Evolutionary conservation across 2,888 invertebrate species (phyloP), one percentile per base, ranked within the genome.

Genomic region (Tachina grossa): DNA sequence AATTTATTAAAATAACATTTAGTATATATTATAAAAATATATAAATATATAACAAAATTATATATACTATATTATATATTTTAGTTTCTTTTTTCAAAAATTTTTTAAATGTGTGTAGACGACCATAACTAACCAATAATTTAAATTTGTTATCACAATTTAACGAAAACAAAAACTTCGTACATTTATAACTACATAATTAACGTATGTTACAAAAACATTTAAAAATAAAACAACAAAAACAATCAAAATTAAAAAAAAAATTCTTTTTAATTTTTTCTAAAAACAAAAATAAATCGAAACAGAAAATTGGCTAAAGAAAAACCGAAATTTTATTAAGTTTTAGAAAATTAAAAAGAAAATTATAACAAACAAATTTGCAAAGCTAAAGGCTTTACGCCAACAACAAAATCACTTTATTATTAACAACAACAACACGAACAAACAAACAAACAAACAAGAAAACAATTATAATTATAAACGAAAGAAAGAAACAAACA

Each of bases 1-100:
- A 81, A 83, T 84, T 83, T 83, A 83, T 79, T 59, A 39, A 82
- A 75, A 69, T 41, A 78, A 81, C 19, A 85, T 71, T 63, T 74
- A 77, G 71, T 77, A 80, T 65, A 83, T 53, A 9, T 13, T 39
- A 51, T 13, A 51, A 11, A 83, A 31, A 68, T 43, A 63, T 9
- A 57, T 43, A 80, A 14, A 59, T n/a, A 31, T 49, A 83, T 59
- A 22, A 59, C 82, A 41, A 83, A 66, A 45, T 10, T 61, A 61
- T 9, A 41, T 19, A 63, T 63, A 43, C 76, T 43, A 41, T n/a
- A 53, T 45, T 41, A n/a, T 49, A 43, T 39, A 79, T 43, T 65
- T 57, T 49, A 39, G 16, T 53, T 22, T 53, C 5, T 78, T 72
- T 72, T 72, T 72, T n/a, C n/a, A 41, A 63, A 47, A 63, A 72